Evolutionary conservation across 1,140 invertebrate genomes (phyloP), one percentile per base, ranked within the genome.

Genomic region (Brachionus calyciflorus): DNA sequence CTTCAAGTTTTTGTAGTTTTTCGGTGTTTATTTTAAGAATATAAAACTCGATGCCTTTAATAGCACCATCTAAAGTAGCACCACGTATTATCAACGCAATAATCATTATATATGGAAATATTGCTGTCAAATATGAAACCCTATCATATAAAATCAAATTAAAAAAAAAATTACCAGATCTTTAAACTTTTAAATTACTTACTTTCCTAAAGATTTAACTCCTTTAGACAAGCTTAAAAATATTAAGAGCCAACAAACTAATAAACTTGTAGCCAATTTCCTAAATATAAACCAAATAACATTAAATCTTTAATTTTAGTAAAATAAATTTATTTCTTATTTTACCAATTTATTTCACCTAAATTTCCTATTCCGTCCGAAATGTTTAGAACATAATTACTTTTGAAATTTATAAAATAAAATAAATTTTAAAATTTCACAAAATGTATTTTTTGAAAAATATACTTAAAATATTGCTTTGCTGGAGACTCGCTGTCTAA

Each of bases 91-190:
- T 90, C 41, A 94, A 84, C 81, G 91, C 90, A 28, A 91, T 89
- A 79, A 93, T 82, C 73, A 93, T 91, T 21, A 93, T 88, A 82
- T 93, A 93, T 0, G 92, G 92, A 81, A 92, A 92, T 0, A 92
- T 87, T 9, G 92, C 91, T 7, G 91, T 93, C 79, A 93, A 92
- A 81, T 92, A 93, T 10, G 55, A 46, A 28, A 77, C 73, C 57
- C 53, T 75, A 17, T 37, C 17, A 28, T 28, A 26, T 14, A 40
- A 40, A 40, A 33, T 2, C 26, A 30, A 30, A 21, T 57, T 24
- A 30, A 0, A 55, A 55, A 55, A 55, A 55, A 0, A 21, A 26
- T 26, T 4, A 12, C 49, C 17, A 3, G 49, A 57, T 4, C 21
- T 17, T 12, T 6, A 9, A 14, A 57, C 10, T 12, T n/a, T n/a